A percentile compares a stretch with the other conserved stretches of the same genome.
These are phyloP conservation scores for Leptopilina syphax DNA, from an alignment of 2,888 invertebrate genomes.

Conservation along the genomic window DNA sequence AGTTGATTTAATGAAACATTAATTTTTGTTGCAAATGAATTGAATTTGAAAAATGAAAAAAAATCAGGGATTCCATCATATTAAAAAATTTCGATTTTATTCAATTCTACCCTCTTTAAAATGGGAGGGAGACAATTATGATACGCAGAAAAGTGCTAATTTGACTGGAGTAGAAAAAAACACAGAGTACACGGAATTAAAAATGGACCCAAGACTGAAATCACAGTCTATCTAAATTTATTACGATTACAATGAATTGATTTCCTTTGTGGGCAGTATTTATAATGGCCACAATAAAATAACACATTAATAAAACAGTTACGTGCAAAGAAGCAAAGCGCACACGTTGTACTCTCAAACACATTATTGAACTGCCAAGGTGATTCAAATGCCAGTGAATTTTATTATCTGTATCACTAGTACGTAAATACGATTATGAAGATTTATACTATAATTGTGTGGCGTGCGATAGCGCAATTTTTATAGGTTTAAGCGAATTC, in stretches of 20 bases:
- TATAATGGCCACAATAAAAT: background rate
- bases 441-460: constrained; percentile 69
- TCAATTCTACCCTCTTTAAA: no score
- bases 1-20: no score
- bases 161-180: constrained; percentile 1
- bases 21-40: no score
- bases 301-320: constrained; percentile 43
- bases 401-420: constrained; percentile 76
- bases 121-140: background rate
- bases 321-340: constrained; percentile 67
- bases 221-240: constrained; percentile 8
- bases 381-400: constrained; percentile 77
- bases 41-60: no score
- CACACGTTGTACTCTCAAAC: constrained; percentile 74
- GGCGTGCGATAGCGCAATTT: constrained; percentile 50
- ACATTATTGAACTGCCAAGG: constrained; percentile 75
- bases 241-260: constrained; percentile 21
- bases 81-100: no score
- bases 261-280: constrained; percentile 9
- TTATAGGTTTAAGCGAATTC: constrained; percentile 46
- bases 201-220: constrained; percentile 6
- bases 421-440: constrained; percentile 60
- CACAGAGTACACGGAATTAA: constrained; percentile 6
- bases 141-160: background rate
- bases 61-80: no score